These are phyloP conservation scores for Ornithoptera priamus DNA, from an alignment of 2,888 invertebrate genomes.

Conservation along the genomic window DNA sequence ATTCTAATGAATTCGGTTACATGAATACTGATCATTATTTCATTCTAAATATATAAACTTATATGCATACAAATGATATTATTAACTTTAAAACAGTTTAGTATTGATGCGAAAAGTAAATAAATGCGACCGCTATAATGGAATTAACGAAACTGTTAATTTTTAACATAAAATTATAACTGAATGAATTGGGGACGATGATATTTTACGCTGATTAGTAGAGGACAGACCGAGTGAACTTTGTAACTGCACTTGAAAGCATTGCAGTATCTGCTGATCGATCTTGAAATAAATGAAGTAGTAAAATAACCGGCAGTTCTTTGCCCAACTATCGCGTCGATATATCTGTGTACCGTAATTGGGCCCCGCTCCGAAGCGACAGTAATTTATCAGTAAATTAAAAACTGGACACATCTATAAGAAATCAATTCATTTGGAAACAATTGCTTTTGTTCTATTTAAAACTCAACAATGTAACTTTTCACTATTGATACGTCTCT, in stretches of 20 bases:
- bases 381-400: conserved; percentile 53
- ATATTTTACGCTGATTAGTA: conserved; percentile 26
- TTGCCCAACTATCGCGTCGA: conserved; percentile 38
- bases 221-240: conserved; percentile 13
- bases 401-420: conserved; percentile 48
- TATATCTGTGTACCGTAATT: conserved; percentile 49
- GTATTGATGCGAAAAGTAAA: neutral
- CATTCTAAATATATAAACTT: neutral
- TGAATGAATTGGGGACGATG: neutral
- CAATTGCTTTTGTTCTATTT: conserved; percentile 12
- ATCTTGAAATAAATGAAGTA: conserved; percentile 44
- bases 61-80: neutral
- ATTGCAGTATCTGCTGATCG: conserved; percentile 39
- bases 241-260: conserved; percentile 18
- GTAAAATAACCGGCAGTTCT: conserved; percentile 36
- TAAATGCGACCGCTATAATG: neutral
- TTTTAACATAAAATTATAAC: neutral
- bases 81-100: neutral
- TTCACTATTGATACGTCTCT: neutral
- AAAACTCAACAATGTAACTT: neutral
- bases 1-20: no score
- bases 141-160: neutral
- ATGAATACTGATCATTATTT: neutral
- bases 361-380: conserved; percentile 39
- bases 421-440: conserved; percentile 16